phyloP scores from a whole-genome alignment of 2,888 invertebrate species.

The Acleris emargana region DNA sequence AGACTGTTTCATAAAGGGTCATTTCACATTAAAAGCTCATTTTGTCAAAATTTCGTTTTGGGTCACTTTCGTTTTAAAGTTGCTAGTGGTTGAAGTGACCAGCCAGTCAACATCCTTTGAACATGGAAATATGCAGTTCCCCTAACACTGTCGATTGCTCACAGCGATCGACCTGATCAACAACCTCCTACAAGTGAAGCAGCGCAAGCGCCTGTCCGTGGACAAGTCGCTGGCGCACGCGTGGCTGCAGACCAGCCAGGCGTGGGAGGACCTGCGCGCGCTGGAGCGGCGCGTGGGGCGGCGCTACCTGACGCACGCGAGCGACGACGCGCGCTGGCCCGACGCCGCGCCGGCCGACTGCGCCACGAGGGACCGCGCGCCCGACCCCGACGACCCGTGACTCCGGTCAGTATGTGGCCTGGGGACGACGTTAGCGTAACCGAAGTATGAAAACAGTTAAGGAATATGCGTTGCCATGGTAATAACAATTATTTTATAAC shows the following conservation, averaged over 20 bases:
- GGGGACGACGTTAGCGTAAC: too few species aligned
- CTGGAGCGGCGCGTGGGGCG: constrained; percentile 85
- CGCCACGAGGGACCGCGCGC: not conserved
- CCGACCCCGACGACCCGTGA: constrained; percentile 8
- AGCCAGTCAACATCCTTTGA: too few species aligned
- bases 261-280: constrained; percentile 96
- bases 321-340: constrained; percentile 94
- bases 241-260: constrained; percentile 98
- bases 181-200: constrained; percentile 98
- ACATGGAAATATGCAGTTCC: too few species aligned
- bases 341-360: constrained; percentile 9
- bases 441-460: too few species aligned
- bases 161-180: constrained; percentile 99
- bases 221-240: constrained; percentile 97
- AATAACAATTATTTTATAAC: too few species aligned
- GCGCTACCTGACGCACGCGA: constrained; percentile 89
- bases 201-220: constrained; percentile 96
- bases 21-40: too few species aligned
- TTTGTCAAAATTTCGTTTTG: too few species aligned
- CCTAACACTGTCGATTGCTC: too few species aligned
- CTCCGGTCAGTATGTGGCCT: not conserved
- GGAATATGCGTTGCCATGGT: too few species aligned
- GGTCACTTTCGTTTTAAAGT: too few species aligned
- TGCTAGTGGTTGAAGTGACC: too few species aligned
- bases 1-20: too few species aligned